Conservation (phyloP, 1,140 invertebrate genomes). For the Pachyrhynchus sulphureomaculatus region DNA sequence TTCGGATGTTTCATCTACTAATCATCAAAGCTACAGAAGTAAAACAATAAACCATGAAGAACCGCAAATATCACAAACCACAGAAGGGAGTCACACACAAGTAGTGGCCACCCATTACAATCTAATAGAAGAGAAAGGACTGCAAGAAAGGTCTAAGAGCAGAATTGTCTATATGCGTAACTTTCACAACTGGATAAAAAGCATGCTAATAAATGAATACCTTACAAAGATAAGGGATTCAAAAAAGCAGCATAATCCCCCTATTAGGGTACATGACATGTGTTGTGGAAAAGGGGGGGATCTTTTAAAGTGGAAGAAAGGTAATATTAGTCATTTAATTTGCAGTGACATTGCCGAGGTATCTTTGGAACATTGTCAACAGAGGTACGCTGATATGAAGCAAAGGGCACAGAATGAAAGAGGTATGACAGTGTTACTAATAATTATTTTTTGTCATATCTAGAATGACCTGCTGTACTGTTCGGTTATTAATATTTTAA, state of each 20-base stretch:
- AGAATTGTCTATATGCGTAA: constrained; percentile 92
- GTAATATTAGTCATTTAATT: constrained; percentile 79
- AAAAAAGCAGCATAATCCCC: constrained; percentile 60
- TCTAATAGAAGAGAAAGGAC: constrained; percentile 75
- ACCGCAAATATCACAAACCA: background rate
- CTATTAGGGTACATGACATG: constrained; percentile 69
- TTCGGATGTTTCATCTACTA: background rate
- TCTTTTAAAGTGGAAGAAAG: constrained; percentile 92
- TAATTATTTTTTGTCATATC: too few species aligned
- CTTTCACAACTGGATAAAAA: constrained; percentile 99
- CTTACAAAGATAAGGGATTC: constrained; percentile 63
- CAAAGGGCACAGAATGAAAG: constrained; percentile 50
- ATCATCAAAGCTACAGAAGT: too few species aligned
- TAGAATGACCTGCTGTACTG: too few species aligned
- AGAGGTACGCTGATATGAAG: constrained; percentile 65
- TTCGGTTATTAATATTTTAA: too few species aligned
- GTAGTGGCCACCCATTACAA: constrained; percentile 87
- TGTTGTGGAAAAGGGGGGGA: constrained; percentile 98
- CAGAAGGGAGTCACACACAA: constrained; percentile 50
- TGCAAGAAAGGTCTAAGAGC: constrained; percentile 77
- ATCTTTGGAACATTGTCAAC: constrained; percentile 84
- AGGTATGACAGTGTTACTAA: too few species aligned
- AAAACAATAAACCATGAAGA: background rate
- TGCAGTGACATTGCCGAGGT: constrained; percentile 93
- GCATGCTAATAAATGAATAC: constrained; percentile 84